Base-by-base conservation (phyloP, 2,888 invertebrate genomes). In the Orchestes rusci region DNA sequence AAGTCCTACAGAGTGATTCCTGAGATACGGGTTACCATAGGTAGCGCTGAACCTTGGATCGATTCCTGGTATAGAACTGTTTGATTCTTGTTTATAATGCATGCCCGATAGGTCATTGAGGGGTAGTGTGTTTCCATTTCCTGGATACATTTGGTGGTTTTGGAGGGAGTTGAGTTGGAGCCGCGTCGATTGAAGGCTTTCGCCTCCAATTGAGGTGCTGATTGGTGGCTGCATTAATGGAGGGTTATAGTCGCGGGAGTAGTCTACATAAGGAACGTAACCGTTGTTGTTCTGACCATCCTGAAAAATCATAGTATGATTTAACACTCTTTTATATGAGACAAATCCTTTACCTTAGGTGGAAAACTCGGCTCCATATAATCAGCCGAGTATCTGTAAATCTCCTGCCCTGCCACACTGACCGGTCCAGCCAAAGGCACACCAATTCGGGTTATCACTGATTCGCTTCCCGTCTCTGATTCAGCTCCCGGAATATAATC, bases 21-120 rank as follows among this genome's bases (percentile, higher is more conserved):
- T 31, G 20, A 59, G 46, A 67, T 91, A 91, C 1, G 91, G 91
- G 68, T 92, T 92, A 43, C 88, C 87, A 61, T 92, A 92, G 4
- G 88, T 84, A 27, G 92, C 91, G 38, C 88, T 89, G 66, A 85
- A 92, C 53, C 90, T 73, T 2, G 90, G 89, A 66, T 91, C 91
- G 18, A 91, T 82, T 35, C 59, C 56, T 13, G 62, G 55, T 43
- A 64, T 53, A 36, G 61, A 61, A 30, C 68, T 66, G 51, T 66
- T 68, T 18, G 67, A 62, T n/a, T n/a, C n/a, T 38, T 68, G 60
- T 51, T 53, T 56, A 53, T 65, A 55, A 52, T 65, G 65, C 27
- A 67, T 53, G 44, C 66, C 66, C n/a, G 64, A 61, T 20, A 68
- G 55, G 38, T 67, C 67, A 53, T 58, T 66, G 42, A 68, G 49